Base-by-base conservation (phyloP, 2,113 vertebrate species). In the Lampris megalopsis region DNA sequence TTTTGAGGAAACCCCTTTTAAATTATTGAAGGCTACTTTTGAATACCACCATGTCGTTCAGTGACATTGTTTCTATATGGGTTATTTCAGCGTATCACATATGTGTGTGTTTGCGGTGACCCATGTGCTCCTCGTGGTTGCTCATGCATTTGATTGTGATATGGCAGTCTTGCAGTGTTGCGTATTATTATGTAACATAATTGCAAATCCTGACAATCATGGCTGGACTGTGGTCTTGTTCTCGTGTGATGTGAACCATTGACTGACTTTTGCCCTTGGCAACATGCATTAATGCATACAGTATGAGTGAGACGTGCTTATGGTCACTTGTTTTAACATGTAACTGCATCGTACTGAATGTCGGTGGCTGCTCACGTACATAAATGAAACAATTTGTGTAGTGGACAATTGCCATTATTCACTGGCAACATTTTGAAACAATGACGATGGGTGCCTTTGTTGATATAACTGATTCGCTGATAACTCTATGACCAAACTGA, bases 91-190 rank as follows among this genome's bases (percentile, higher is more conserved):
- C 57, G 9, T 41, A 35, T 41, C 45, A 49, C 24, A 24, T 24
- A 5, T 70, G 5, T 50, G 48, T 4, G 62, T 75, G 57, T 37
- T 9, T 73, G 42, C 73, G 35, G 6, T 50, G 43, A 42, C 47
- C 58, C 64, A 59, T 54, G 62, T 79, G 50, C 56, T 69, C 13
- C 45, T 60, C 1, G 41, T 48, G 41, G 75, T 56, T 64, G 56
- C 47, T 10, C 80, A 60, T 79, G 60, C 13, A 5, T 62, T 71
- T 35, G 38, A 5, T 68, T 56, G 67, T 82, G 60, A 1, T 50
- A 43, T 74, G 67, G 73, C 24, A 4, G 47, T 50, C 45, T 70
- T 80, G 71, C 43, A 48, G 63, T 80, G 77, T 42, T 78, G 85
- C 72, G 81, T 84, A 75, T 56, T 52, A 8, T 52, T 80, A 53